These are phyloP conservation scores for Notodonta dromedarius DNA, from an alignment of 2,888 invertebrate species.

Conservation along the genomic window DNA sequence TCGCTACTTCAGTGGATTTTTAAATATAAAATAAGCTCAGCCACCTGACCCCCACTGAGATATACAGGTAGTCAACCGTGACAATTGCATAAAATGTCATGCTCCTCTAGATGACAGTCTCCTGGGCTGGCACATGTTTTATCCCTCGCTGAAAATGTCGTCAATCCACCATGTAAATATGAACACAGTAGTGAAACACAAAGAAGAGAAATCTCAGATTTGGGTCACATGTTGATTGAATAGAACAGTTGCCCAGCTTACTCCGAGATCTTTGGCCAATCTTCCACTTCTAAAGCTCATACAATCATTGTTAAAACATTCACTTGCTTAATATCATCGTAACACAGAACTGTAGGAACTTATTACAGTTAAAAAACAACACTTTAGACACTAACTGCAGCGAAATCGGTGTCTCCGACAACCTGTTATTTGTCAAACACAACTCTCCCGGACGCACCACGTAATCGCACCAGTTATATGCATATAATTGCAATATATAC, in stretches of 20 bases:
- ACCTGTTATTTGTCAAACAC: constrained; percentile 82
- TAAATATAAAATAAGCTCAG: constrained; percentile 31
- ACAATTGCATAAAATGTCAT: constrained; percentile 63
- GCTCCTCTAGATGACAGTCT: constrained; percentile 39
- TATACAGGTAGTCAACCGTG: constrained; percentile 73
- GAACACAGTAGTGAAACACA: constrained; percentile 58
- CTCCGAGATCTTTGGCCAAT: constrained; percentile 35
- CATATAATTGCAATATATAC: constrained; percentile 46
- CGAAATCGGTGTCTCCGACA: constrained; percentile 81
- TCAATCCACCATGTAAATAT: constrained; percentile 40
- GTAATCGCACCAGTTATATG: constrained; percentile 61
- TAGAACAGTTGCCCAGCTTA: constrained; percentile 60
- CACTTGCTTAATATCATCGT: constrained; percentile 26
- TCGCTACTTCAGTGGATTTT: constrained; percentile 23
- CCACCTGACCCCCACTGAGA: constrained; percentile 65
- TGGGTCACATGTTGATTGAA: constrained; percentile 83
- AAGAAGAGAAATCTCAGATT: constrained; percentile 82
- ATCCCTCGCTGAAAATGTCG: constrained; percentile 27
- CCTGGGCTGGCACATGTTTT: constrained; percentile 18
- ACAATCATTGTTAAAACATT: constrained; percentile 16
- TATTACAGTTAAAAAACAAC: constrained; percentile 60
- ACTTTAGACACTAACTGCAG: constrained; percentile 67
- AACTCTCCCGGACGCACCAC: constrained; percentile 69
- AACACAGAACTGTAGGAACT: constrained; percentile 36
- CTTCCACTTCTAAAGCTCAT: constrained; percentile 25